Percentiles rank a stretch among this genome's conserved stretches.
phyloP scores from a whole-genome alignment of 53 echinoderm and acorn worm species.

The Stichopus horrens region DNA sequence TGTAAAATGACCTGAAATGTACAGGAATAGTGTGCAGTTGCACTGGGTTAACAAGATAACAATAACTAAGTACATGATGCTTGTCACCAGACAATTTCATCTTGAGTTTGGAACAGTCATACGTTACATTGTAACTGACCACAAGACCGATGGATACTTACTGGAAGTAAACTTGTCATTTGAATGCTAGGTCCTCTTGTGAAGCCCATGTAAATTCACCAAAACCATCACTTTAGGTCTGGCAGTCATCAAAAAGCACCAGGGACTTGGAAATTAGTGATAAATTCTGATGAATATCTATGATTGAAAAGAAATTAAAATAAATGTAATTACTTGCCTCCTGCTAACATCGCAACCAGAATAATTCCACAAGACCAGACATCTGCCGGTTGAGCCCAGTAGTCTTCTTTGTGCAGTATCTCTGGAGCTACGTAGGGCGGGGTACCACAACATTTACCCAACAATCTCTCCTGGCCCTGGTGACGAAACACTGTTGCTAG shows the following conservation, averaged over 20 bases:
- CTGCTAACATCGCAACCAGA: constrained; percentile 89
- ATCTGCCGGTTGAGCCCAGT: constrained; percentile 84
- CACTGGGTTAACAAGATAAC: no score
- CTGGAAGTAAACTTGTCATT: no score
- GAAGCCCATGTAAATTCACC: no score
- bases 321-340: constrained; percentile 55
- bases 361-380: constrained; percentile 99
- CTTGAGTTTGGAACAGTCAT: no score
- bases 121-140: no score
- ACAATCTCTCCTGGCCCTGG: constrained; percentile 75
- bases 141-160: no score
- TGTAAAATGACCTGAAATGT: no score
- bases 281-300: not conserved
- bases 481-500: constrained; percentile 91
- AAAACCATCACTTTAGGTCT: no score
- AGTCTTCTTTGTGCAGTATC: constrained; percentile 81
- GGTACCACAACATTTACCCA: constrained; percentile 83
- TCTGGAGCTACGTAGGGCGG: constrained; percentile 92
- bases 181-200: no score
- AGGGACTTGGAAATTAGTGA: not conserved
- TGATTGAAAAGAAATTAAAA: not conserved
- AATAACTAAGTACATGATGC: no score
- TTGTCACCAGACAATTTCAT: no score
- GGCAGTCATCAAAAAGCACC: not conserved
- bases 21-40: no score